Evolutionary conservation across 64 coral and sea anemone genomes (phyloP).

Genomic region (Catalaphyllia jardinei): DNA sequence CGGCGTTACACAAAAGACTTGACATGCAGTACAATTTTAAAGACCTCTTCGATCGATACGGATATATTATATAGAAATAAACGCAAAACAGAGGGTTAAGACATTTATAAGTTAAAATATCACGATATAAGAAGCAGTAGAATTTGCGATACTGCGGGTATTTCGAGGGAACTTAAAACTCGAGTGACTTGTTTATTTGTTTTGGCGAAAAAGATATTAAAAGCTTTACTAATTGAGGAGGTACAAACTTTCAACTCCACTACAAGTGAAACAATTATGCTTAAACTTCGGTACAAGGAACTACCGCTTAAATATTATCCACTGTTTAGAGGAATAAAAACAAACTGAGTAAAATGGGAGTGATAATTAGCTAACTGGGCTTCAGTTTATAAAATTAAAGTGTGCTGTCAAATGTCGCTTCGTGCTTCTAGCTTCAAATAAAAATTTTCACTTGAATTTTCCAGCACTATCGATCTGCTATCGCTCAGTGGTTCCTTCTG

Average conservation of each 20-base stretch:
- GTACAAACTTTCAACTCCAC: not conserved
- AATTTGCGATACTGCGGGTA: not conserved
- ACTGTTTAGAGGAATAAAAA: not conserved
- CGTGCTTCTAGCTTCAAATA: not conserved
- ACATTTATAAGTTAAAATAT: not conserved
- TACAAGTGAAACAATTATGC: not conserved
- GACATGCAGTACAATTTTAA: no score
- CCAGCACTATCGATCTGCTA: not conserved
- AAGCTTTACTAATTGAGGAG: not conserved
- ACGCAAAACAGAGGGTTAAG: no score
- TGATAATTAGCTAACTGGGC: not conserved
- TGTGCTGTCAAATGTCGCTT: not conserved
- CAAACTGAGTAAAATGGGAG: not conserved
- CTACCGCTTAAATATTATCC: not conserved
- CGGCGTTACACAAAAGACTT: no score
- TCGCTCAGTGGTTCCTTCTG: not conserved
- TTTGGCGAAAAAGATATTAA: not conserved
- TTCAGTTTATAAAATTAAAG: not conserved
- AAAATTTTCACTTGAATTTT: not conserved
- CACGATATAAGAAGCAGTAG: not conserved
- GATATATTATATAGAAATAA: no score
- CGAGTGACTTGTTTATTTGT: conserved; percentile 31
- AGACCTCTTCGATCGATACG: no score
- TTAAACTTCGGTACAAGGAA: not conserved
- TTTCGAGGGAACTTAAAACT: not conserved